phyloP scores from a whole-genome alignment of 2,113 vertebrate genomes.

The Antechinus flavipes region DNA sequence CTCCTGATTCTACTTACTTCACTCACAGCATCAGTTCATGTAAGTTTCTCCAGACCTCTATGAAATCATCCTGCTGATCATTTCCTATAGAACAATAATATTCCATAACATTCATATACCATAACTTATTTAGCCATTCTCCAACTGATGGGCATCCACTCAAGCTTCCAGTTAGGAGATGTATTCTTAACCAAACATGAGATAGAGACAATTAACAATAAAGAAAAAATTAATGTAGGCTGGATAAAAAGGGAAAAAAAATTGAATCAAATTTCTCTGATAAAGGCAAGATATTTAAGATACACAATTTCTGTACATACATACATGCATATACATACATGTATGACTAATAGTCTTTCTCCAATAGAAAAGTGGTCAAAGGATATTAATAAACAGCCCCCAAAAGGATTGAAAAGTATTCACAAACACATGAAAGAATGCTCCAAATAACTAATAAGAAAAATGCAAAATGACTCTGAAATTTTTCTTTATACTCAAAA shows the following conservation, averaged over 20 bases:
- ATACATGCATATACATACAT: background rate
- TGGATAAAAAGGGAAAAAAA: background rate
- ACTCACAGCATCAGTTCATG: no score
- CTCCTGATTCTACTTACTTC: no score
- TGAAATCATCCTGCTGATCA: no score
- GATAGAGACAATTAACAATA: background rate
- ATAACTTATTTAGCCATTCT: no score
- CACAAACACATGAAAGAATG: background rate
- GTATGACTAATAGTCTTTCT: background rate
- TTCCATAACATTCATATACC: no score
- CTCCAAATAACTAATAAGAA: background rate
- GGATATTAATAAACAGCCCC: background rate
- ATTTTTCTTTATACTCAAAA: background rate
- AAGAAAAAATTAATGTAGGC: background rate
- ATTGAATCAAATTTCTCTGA: background rate
- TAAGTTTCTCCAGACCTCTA: no score
- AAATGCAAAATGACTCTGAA: background rate
- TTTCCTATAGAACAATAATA: no score
- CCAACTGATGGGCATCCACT: no score
- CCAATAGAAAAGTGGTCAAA: background rate
- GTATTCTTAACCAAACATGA: background rate
- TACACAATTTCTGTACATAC: background rate
- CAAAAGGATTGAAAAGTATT: background rate
- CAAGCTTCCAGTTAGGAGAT: background rate
- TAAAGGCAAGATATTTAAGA: background rate